Percentiles rank a stretch among this genome's conserved stretches.
These are phyloP conservation scores for Origma solitaria DNA, from an alignment of 2,113 vertebrate genomes.

Conservation along the genomic window DNA sequence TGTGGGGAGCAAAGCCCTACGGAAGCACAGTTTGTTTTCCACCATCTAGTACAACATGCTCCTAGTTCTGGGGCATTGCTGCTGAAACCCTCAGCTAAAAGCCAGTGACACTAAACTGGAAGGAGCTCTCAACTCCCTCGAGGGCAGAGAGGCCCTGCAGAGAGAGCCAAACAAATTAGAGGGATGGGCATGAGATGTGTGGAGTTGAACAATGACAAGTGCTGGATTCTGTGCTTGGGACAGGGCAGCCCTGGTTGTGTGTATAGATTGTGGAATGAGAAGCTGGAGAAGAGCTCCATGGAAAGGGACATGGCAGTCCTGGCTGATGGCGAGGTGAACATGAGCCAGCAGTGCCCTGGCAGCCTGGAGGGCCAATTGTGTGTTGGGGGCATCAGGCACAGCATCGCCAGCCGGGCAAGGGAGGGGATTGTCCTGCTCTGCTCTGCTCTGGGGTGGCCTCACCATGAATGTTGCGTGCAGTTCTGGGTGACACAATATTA, in stretches of 20 bases:
- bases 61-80: neutral
- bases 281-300: neutral
- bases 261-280: neutral
- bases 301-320: neutral
- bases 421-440: neutral
- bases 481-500: neutral
- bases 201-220: neutral
- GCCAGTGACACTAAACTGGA: neutral
- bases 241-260: neutral
- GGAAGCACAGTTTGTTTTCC: neutral
- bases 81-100: neutral
- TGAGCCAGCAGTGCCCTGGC: neutral
- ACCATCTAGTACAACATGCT: neutral
- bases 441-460: accelerated
- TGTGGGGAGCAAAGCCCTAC: neutral
- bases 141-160: neutral
- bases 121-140: neutral
- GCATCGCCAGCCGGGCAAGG: accelerated
- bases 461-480: accelerated
- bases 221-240: neutral
- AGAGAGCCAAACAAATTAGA: neutral
- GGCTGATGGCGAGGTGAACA: accelerated
- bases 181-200: neutral
- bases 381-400: neutral
- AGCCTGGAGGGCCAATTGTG: neutral